Base-by-base conservation (phyloP, 2,113 vertebrate genomes). In the Grallaria varia region DNA sequence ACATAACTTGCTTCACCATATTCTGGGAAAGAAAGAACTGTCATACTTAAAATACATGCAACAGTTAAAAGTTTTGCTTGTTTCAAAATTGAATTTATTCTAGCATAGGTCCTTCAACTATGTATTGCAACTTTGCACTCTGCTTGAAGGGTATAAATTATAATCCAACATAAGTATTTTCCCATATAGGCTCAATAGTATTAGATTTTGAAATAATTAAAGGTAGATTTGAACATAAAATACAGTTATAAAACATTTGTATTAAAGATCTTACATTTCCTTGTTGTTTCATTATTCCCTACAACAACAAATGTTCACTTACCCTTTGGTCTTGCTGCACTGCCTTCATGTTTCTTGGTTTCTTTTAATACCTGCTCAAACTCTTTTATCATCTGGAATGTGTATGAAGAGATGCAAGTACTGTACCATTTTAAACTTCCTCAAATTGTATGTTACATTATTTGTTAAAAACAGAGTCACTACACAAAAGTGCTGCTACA, bases 361-460 rank as follows among this genome's bases (percentile, higher is more conserved):
- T 97, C 97, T 81, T 96, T 93, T 82, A 97, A 50, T 39, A 96
- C 19, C 44, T 97, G 96, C 44, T 97, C 86, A 56, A 95, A 95
- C 66, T 97, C 96, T 66, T 60, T 16, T 74, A 95, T 59, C 68
- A 96, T 44, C 98, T 98, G 89, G 68, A 97, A 97, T 21, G 45
- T n/a, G 45, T 50, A 97, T 45, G 47, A 88, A 96, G 33, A 93
- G 27, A 90, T 68, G 8, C 6, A 67, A 71, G 11, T 28, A 59
- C 31, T 12, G 12, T 27, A 75, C 20, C 1, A 37, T 82, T 72
- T 84, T n/a, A 60, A 85, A 30, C 7, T 67, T 87, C 24, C 37
- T 59, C 49, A 69, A 64, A 37, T 55, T 64, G 68, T 21, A 63
- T 30, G 27, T 4, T 68, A 49, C 31, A 44, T 20, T 60, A 68